These are phyloP conservation scores for Bos javanicus DNA, from an alignment of 2,113 vertebrate species.

Conservation along the genomic window DNA sequence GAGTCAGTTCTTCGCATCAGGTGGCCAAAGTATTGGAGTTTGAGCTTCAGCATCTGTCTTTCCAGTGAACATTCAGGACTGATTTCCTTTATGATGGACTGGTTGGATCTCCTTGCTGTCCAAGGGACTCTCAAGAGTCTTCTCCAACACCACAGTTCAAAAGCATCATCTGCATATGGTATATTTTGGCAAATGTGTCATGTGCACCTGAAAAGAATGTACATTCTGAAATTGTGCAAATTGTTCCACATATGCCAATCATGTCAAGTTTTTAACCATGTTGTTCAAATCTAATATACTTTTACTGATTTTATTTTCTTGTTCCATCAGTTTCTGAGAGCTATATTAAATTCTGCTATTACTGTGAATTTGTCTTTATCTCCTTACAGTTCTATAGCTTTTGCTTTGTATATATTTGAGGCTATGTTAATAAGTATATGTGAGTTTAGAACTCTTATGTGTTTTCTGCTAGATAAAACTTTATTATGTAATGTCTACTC, in stretches of 20 bases:
- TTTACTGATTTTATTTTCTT: neutral
- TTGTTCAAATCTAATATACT: neutral
- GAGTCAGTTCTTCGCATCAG: neutral
- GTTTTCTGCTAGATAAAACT: neutral
- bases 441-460: neutral
- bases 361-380: neutral
- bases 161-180: neutral
- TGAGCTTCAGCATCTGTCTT: neutral
- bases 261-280: neutral
- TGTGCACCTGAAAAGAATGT: neutral
- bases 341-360: neutral
- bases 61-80: neutral
- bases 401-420: neutral
- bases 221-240: neutral
- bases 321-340: neutral
- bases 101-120: neutral
- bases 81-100: neutral
- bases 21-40: neutral
- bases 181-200: neutral
- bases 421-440: neutral
- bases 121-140: neutral
- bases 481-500: neutral
- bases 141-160: neutral
- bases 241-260: neutral
- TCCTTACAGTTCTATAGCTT: neutral